phyloP scores from a whole-genome alignment of 1,140 invertebrate genomes.

The Atta cephalotes region DNA sequence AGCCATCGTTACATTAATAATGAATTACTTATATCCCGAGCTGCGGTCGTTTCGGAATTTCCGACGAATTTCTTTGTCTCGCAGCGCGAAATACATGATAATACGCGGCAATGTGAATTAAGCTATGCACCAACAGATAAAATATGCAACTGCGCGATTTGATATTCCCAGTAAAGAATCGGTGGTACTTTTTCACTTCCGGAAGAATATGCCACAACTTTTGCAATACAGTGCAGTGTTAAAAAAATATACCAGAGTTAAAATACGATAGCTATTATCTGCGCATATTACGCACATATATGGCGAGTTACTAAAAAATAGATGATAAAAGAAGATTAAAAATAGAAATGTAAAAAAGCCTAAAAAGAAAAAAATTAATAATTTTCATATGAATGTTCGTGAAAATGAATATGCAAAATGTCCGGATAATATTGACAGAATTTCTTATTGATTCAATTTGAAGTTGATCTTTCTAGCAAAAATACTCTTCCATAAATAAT shows the following conservation, averaged over 20 bases:
- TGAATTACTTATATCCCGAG: constrained; percentile 34
- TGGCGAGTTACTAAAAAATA: not conserved
- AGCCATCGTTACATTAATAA: constrained; percentile 38
- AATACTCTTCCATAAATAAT: not conserved
- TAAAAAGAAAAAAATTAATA: not conserved
- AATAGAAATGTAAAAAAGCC: not conserved
- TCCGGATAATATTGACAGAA: not conserved
- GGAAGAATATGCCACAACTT: not conserved
- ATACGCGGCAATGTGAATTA: not conserved
- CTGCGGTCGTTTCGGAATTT: constrained; percentile 30
- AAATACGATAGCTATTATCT: not conserved
- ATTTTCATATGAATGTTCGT: not conserved
- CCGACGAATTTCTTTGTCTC: constrained; percentile 31
- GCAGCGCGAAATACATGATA: not conserved
- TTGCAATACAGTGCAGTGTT: not conserved
- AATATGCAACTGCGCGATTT: constrained; percentile 17
- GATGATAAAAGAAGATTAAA: not conserved
- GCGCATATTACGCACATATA: not conserved
- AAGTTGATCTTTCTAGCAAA: not conserved
- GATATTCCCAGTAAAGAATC: constrained; percentile 17
- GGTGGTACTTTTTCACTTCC: not conserved
- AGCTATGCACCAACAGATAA: constrained; percentile 16
- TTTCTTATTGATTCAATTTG: not conserved
- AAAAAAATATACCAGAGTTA: not conserved
- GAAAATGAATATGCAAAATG: not conserved